Percentiles rank a stretch among this genome's conserved stretches.
These are phyloP conservation scores for Lochmaea capreae DNA, from an alignment of 2,888 invertebrate species.

Conservation along the genomic window DNA sequence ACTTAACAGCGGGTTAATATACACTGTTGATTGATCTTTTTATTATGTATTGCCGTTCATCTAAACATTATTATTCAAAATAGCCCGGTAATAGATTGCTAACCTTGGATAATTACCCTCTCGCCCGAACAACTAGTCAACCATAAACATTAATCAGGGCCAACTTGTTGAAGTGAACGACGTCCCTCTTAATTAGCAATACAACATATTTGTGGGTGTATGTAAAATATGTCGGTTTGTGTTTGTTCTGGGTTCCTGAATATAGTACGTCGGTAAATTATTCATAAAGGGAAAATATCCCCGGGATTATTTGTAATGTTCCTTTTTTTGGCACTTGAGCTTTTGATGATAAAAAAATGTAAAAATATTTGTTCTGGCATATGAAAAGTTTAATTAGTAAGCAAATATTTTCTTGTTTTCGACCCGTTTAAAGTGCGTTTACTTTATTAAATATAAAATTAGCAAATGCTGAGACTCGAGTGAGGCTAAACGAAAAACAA, in stretches of 20 bases:
- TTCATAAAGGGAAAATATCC: background rate
- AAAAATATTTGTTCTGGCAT: too few species aligned
- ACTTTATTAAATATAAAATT: too few species aligned
- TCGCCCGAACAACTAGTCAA: constrained; percentile 12
- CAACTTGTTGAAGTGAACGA: constrained; percentile 33
- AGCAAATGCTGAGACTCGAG: too few species aligned
- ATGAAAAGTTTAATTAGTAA: too few species aligned
- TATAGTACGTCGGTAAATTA: background rate
- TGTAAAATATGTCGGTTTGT: constrained; percentile 1
- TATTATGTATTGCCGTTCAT: background rate
- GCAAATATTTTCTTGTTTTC: too few species aligned
- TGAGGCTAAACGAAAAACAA: too few species aligned
- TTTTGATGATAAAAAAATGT: too few species aligned
- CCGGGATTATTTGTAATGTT: background rate
- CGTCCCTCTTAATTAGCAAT: constrained; percentile 24
- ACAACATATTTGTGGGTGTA: constrained; percentile 5
- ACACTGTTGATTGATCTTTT: background rate
- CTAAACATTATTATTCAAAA: background rate
- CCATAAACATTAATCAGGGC: constrained; percentile 33
- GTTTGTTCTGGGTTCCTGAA: background rate
- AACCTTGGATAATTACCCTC: constrained; percentile 15
- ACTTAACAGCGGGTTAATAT: too few species aligned
- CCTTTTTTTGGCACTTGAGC: background rate
- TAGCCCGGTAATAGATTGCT: background rate
- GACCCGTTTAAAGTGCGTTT: too few species aligned